Conservation (phyloP, 2,113 vertebrate species). For the Lynx canadensis region DNA sequence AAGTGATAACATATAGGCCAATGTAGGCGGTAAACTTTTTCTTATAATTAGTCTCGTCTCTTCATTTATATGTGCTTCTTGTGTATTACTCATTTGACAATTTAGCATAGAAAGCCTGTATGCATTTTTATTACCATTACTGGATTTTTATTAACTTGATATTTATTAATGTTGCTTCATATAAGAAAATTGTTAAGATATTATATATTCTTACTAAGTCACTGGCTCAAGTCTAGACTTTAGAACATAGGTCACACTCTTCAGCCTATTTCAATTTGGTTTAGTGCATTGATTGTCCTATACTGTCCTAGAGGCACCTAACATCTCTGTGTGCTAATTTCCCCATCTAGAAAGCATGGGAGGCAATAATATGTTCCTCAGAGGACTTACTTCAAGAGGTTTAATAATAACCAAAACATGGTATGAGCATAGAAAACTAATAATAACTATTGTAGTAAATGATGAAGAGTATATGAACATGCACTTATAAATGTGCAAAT, state of each 20-base stretch:
- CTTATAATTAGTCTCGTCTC: not conserved
- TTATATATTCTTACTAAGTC: not conserved
- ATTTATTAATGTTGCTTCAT: not conserved
- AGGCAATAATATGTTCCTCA: not conserved
- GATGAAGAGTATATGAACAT: not conserved
- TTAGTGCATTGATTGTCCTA: not conserved
- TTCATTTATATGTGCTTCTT: not conserved
- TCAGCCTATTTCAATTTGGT: not conserved
- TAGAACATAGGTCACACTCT: not conserved
- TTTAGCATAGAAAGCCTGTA: not conserved
- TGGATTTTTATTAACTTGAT: not conserved
- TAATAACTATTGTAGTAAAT: not conserved
- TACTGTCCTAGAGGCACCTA: not conserved
- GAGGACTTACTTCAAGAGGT: not conserved
- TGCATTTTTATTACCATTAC: not conserved
- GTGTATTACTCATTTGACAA: conserved; percentile 9
- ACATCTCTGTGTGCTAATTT: not conserved
- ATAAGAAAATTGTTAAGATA: not conserved
- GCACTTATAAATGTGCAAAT: not conserved
- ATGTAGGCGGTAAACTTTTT: not conserved
- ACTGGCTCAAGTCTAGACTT: not conserved
- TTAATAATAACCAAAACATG: not conserved
- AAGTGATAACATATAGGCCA: not conserved
- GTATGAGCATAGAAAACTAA: not conserved
- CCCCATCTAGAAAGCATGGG: not conserved